phyloP scores from a whole-genome alignment of 2,888 invertebrate genomes.

The Abrostola triplasia region DNA sequence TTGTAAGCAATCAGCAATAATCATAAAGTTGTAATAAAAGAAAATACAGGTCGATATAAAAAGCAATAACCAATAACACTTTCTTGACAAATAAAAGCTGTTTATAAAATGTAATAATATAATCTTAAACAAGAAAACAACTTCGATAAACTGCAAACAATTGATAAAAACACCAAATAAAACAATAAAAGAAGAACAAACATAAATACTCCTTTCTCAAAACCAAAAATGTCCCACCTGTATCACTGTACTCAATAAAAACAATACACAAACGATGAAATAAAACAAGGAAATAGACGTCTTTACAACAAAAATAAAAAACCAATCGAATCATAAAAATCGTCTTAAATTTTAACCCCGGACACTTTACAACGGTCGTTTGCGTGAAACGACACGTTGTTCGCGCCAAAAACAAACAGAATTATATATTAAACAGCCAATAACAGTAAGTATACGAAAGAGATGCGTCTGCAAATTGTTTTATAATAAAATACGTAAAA shows the following conservation, averaged over 20 bases:
- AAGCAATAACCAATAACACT: too few species aligned
- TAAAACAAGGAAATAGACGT: constrained; percentile 48
- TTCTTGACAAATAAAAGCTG: too few species aligned
- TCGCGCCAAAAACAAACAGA: constrained; percentile 54
- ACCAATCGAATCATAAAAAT: constrained; percentile 39
- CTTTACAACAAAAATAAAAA: constrained; percentile 35
- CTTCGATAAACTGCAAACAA: not conserved
- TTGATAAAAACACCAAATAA: not conserved
- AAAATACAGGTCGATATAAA: too few species aligned
- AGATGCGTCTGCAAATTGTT: constrained; percentile 35
- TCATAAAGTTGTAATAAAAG: too few species aligned
- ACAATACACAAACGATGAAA: constrained; percentile 37
- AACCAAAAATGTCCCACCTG: constrained; percentile 1
- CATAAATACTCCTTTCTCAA: not conserved
- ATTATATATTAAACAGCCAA: constrained; percentile 54
- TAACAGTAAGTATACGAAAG: constrained; percentile 49
- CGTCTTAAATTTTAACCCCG: constrained; percentile 34
- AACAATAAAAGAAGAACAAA: not conserved
- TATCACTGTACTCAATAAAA: constrained; percentile 27
- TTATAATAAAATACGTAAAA: constrained; percentile 47
- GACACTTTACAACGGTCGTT: constrained; percentile 47
- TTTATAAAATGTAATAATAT: not conserved
- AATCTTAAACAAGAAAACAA: not conserved
- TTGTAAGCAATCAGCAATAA: too few species aligned
- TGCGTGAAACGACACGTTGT: constrained; percentile 40